Base-by-base conservation (phyloP, 2,113 vertebrate species). In the Delphinus delphis region DNA sequence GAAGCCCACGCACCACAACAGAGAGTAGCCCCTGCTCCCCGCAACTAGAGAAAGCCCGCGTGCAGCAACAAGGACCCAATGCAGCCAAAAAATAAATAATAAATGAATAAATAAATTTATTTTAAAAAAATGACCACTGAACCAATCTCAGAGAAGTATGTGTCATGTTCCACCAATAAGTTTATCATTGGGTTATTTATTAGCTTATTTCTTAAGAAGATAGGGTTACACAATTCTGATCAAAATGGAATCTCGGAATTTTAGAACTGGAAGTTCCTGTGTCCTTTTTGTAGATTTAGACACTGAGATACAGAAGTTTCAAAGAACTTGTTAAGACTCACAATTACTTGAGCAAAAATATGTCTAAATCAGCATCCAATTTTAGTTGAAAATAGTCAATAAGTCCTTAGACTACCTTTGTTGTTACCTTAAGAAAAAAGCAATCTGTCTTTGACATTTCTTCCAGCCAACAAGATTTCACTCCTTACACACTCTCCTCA, bases 251-350 rank as follows among this genome's bases (percentile, higher is more conserved):
- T 65, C 74, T 77, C 25, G 28, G 47, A 73, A 31, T 62, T 93
- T 84, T 79, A 70, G 58, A 68, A 41, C 8, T 21, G 5, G 31
- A 53, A 31, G 6, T 21, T 82, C 20, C 36, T 82, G 5, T 58
- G 47, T 67, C 44, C 33, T 10, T 41, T 87, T 33, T 33, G 15
- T 85, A 41, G 1, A 77, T 41, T 25, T 88, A n/a, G 11, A 63
- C 5, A 58, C 41, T 79, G 47, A 88, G 9, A 92, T 25, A 15
- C 11, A 90, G n/a, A 47, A 9, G 0, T 25, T 87, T 83, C 65
- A 90, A 68, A 67, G 28, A 97, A 89, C 36, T 82, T 92, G 33
- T 96, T 73, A 93, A 88, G 88, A 73, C 13, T 63, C 77, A 85
- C 0, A 36, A 14, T 68, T 74, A 53, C 7, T 38, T 33, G 33